phyloP scores from a whole-genome alignment of 2,797 vertebrate genomes.

The Falco rusticolus region DNA sequence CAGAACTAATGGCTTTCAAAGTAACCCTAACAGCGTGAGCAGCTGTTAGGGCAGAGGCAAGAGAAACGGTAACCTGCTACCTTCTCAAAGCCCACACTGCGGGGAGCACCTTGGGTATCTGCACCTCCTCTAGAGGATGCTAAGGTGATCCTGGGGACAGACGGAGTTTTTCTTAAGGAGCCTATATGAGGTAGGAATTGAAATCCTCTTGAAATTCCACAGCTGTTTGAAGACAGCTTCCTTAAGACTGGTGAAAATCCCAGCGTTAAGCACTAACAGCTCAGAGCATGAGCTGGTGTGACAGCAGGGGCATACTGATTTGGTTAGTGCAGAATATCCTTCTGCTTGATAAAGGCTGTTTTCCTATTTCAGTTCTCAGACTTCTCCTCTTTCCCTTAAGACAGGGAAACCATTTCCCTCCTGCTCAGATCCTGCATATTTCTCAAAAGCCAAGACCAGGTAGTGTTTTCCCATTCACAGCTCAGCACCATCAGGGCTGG shows the following conservation, averaged over 20 bases:
- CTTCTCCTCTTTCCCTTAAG: background rate
- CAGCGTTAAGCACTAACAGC: background rate
- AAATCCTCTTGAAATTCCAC: background rate
- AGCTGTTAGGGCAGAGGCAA: background rate
- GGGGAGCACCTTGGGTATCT: background rate
- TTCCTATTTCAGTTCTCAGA: background rate
- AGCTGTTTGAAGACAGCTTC: background rate
- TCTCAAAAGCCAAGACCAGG: background rate
- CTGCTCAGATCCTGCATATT: background rate
- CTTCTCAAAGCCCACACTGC: accelerated
- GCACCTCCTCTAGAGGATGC: background rate
- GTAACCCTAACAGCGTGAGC: background rate
- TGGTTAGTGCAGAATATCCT: background rate
- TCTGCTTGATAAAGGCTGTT: background rate
- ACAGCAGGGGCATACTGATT: background rate
- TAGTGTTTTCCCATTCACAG: background rate
- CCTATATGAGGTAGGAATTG: background rate
- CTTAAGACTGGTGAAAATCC: background rate
- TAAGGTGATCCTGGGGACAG: background rate
- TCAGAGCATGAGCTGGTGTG: accelerated
- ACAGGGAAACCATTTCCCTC: background rate
- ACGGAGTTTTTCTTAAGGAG: background rate
- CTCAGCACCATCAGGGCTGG: background rate
- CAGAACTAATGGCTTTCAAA: background rate
- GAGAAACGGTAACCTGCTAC: background rate